Percentiles rank a stretch among this genome's conserved stretches.
phyloP scores from a whole-genome alignment of 2,113 vertebrate species.

The Cricetomys ansorgei region DNA sequence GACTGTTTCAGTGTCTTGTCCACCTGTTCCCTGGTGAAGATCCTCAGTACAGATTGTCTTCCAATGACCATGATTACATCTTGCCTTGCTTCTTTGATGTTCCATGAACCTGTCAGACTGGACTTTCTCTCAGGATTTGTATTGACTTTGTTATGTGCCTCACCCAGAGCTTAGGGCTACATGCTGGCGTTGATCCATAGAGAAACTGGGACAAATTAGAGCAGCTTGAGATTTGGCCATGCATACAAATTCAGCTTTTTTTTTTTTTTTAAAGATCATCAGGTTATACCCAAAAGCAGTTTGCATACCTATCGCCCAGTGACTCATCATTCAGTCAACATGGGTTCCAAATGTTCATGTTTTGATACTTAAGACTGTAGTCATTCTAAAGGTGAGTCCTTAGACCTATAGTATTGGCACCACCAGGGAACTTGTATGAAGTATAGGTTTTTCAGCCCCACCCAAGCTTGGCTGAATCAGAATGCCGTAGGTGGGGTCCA shows the following conservation, averaged over 20 bases:
- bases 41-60: rapidly evolving
- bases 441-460: background rate
- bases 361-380: background rate
- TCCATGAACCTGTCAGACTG: background rate
- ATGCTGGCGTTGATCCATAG: background rate
- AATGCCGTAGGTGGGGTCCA: background rate
- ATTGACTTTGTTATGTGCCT: background rate
- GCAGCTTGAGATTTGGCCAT: background rate
- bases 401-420: background rate
- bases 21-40: rapidly evolving
- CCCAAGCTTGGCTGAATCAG: background rate
- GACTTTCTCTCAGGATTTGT: background rate
- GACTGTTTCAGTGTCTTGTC: rapidly evolving
- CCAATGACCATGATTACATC: background rate
- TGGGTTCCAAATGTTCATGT: too few relatives aligned
- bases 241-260: background rate
- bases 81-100: background rate
- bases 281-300: background rate
- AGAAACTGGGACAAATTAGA: background rate
- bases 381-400: background rate
- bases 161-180: background rate
- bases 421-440: background rate
- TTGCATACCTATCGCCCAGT: background rate
- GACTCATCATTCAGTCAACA: background rate
- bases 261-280: background rate